These are phyloP conservation scores for Callithrix jacchus DNA, from an alignment of 2,113 vertebrate species.

Conservation along the genomic window DNA sequence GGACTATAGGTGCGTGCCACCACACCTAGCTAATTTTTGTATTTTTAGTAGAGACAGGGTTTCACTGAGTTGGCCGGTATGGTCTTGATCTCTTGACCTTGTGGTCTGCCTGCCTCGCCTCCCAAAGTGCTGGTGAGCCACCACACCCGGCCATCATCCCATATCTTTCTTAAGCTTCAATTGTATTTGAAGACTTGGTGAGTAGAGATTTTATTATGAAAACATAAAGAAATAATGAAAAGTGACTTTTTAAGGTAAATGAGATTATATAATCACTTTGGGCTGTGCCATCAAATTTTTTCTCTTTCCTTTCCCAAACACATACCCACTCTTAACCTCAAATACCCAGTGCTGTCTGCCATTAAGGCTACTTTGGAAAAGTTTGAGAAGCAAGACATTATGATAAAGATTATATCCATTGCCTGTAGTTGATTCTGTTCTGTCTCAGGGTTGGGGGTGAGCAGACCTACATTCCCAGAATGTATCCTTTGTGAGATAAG, in stretches of 20 bases:
- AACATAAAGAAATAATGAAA: neutral
- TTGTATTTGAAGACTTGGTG: conserved; percentile 10
- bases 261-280: neutral
- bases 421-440: neutral
- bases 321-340: neutral
- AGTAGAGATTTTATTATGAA: conserved; percentile 41
- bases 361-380: neutral
- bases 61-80: too few species aligned
- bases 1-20: too few species aligned
- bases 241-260: conserved; percentile 25
- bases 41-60: too few species aligned
- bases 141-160: neutral
- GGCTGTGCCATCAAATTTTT: neutral
- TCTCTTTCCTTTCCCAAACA: neutral
- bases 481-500: conserved; percentile 43
- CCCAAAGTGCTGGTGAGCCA: too few species aligned
- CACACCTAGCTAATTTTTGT: too few species aligned
- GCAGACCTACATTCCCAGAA: conserved; percentile 1
- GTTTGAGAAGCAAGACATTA: neutral
- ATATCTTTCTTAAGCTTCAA: neutral
- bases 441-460: neutral
- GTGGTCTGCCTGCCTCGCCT: too few species aligned
- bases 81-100: too few species aligned
- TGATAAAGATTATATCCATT: neutral
- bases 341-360: neutral